These are phyloP conservation scores for Brachionus angularis DNA, from an alignment of 1,140 invertebrate genomes.

Conservation along the genomic window DNA sequence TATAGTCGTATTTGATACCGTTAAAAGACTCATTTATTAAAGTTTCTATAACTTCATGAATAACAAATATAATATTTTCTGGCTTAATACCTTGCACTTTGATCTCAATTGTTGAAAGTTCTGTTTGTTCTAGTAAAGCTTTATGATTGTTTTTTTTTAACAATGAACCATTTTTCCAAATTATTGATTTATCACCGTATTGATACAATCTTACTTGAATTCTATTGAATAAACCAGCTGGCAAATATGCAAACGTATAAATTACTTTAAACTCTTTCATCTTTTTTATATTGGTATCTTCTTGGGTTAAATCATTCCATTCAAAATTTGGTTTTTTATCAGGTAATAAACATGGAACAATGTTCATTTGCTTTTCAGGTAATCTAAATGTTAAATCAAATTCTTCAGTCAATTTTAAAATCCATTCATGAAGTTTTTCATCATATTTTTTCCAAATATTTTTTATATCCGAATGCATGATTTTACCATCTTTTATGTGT, in stretches of 20 bases:
- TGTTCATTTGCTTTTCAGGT: conserved; percentile 48
- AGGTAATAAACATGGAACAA: conserved; percentile 55
- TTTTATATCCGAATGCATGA: conserved; percentile 49
- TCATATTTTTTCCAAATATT: conserved; percentile 49
- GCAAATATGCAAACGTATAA: conserved; percentile 49
- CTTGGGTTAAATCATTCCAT: conserved; percentile 1
- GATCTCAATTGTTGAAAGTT: conserved; percentile 49
- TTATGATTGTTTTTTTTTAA: conserved; percentile 53
- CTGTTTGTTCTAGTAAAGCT: conserved; percentile 49
- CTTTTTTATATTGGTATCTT: neutral
- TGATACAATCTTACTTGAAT: conserved; percentile 56
- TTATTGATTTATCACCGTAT: conserved; percentile 52
- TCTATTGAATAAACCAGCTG: conserved; percentile 56
- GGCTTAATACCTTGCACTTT: conserved; percentile 54
- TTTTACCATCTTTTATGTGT: conserved; percentile 53
- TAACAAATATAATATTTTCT: conserved; percentile 55
- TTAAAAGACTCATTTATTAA: conserved; percentile 53
- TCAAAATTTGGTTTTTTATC: conserved; percentile 48
- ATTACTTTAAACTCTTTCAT: conserved; percentile 41
- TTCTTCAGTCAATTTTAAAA: conserved; percentile 55
- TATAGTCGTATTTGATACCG: conserved; percentile 53
- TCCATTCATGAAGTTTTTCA: conserved; percentile 53
- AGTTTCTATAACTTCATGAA: conserved; percentile 55
- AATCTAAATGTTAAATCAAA: conserved; percentile 55
- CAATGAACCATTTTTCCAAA: conserved; percentile 56